Conservation (phyloP, 2,888 invertebrate species). For the Drosophila gaucha region DNA sequence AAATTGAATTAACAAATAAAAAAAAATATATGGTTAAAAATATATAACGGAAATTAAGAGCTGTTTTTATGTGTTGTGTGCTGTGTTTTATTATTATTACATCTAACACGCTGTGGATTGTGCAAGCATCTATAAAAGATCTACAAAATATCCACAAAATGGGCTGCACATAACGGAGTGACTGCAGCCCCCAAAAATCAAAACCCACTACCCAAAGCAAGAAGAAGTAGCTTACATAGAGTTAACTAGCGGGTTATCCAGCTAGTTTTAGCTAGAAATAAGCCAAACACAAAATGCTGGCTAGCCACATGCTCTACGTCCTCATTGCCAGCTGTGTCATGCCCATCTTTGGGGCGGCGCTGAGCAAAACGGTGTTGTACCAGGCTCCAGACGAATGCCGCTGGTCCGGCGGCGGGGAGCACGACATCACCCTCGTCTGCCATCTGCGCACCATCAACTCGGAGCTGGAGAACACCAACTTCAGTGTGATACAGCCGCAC, state of each 20-base stretch:
- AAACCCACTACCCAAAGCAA: constrained; percentile 9
- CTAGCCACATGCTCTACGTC: constrained; percentile 79
- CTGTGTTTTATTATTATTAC: constrained; percentile 38
- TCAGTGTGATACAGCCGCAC: constrained; percentile 93
- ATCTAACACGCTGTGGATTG: constrained; percentile 54
- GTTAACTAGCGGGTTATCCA: constrained; percentile 17
- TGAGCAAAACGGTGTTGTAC: constrained; percentile 86
- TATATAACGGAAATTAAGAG: constrained; percentile 41
- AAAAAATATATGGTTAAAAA: constrained; percentile 9
- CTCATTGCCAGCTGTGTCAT: constrained; percentile 82
- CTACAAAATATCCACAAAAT: constrained; percentile 57
- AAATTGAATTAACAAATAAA: constrained; percentile 56
- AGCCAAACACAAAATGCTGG: constrained; percentile 60
- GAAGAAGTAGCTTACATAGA: constrained; percentile 6
- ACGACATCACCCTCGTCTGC: constrained; percentile 90
- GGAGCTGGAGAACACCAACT: constrained; percentile 94
- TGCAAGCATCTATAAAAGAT: constrained; percentile 60
- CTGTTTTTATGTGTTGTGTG: constrained; percentile 40
- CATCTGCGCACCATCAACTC: constrained; percentile 93
- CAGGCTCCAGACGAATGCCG: constrained; percentile 94
- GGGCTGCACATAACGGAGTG: constrained; percentile 60
- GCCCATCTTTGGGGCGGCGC: constrained; percentile 83
- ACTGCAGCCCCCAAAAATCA: constrained; percentile 36
- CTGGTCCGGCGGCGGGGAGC: constrained; percentile 83
- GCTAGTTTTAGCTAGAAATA: constrained; percentile 40